Evolutionary conservation across 2,797 vertebrate genomes (phyloP), one percentile per base, ranked within the genome.

Genomic region (Gymnodraco acuticeps): DNA sequence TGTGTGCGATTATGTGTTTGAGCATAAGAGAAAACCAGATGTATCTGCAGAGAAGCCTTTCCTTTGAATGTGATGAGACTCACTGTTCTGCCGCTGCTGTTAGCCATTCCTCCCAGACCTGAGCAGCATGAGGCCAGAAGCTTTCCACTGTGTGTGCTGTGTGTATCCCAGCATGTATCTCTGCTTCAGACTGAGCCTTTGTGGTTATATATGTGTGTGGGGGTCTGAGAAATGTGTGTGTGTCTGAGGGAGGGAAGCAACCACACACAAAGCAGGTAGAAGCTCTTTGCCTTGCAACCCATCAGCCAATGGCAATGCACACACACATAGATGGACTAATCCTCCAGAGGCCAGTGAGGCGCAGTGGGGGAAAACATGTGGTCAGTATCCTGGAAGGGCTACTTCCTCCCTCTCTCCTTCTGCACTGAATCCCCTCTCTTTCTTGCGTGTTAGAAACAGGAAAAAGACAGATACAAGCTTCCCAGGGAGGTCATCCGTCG

Each of bases 311-410:
- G 50, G 67, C 76, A 82, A 56, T 10, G 59, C 15, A 53, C 14
- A 66, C 3, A 80, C 43, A 17, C 9, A 73, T 4, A 62, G 9
- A 69, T 2, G 7, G 23, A 23, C 71, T 83, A 84, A 85, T 87
- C 87, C 80, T 78, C 82, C 27, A 31, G 81, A 81, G 74, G 67
- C 64, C 81, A 77, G 75, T 19, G 23, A 58, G 52, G 75, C 8
- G 9, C 73, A 67, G 59, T 72, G 63, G 10, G 76, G 78, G 66
- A n/a, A 13, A 42, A 72, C 73, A 80, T 79, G 70, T 78, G 74
- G 79, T 84, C 74, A 62, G 68, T 54, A 69, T 83, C 74, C 73
- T 76, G 81, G 47, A 77, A 68, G 69, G 74, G 65, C 63, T 62
- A 62, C 75, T 65, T 67, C 77, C 70, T 58, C 31, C 20, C 3